Base-by-base conservation (phyloP, 1,140 invertebrate species). In the Penaeus chinensis region DNA sequence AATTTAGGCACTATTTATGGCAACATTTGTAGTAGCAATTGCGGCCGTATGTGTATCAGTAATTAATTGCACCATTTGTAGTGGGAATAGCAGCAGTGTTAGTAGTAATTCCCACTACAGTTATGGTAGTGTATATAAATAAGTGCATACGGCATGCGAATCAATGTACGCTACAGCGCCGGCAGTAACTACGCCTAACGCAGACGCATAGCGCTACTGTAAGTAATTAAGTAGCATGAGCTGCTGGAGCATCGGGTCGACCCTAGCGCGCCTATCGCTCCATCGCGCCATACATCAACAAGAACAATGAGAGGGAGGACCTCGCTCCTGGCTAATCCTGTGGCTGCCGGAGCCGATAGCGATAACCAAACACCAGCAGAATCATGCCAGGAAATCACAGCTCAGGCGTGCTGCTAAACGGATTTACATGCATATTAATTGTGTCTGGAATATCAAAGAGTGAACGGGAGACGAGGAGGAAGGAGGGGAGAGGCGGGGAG, bases 401-500 rank as follows among this genome's bases (percentile, higher is more conserved):
- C 77, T 79, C 84, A 66, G 76, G 37, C 84, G 76, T 65, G 54
- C 77, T 69, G 76, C 76, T 85, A 85, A 80, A 79, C 76, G 84
- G 84, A 79, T 85, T 80, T 85, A 85, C 84, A 85, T 85, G 84
- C 76, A 80, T 85, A 85, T 79, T 85, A 85, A 85, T 80, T 85
- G 77, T 37, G 74, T 79, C 76, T 78, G 84, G 84, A 61, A 65
- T 79, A 66, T 78, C 74, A 79, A 85, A 85, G 84, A 85, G 77
- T 85, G 71, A 32, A 47, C 62, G 62, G 82, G 82, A 69, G 27
- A n/a, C 27, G 18, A 27, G 27, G 71, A 32, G n/a, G 42, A 37
- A 19, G 24, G n/a, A 19, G 42, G 42, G 37, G 63, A 82, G 81
- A n/a, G 63, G 27, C 54, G 54, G 54, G 47, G 63, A 69, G 81